Base-by-base conservation (phyloP, 2,113 vertebrate species). In the Bagarius yarrelli region DNA sequence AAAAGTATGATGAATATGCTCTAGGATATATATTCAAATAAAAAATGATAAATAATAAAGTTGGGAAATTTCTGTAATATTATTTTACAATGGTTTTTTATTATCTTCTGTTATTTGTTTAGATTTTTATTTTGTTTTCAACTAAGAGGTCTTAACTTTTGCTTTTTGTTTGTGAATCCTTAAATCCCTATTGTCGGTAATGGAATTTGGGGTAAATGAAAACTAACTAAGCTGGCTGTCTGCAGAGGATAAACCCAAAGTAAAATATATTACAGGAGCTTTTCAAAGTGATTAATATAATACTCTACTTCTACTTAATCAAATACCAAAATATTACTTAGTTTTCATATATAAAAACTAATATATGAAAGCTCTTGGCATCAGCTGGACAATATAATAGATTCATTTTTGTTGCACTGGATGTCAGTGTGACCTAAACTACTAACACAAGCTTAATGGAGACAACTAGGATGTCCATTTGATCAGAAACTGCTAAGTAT, bases 401-500 rank as follows among this genome's bases (percentile, higher is more conserved):
- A 30, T 15, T 14, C 27, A 14, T 3, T 21, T 70, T 6, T 57
- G 27, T 47, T 69, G 77, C 63, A 55, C 14, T 69, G 66, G 23
- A 71, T 50, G 40, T 15, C 44, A 70, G 25, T 18, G 8, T 70
- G n/a, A 60, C 40, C 23, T 36, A 9, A 44, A 52, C 8, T 18
- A 25, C 21, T 18, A 76, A 44, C 55, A 16, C 23, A 52, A 75
- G 50, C 50, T 25, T 75, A 16, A 75, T 25, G 36, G 36, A 47
- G 72, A 76, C 52, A 76, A 81, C 76, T 81, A 76, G 81, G 72
- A 77, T 70, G 73, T 76, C 52, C 52, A 59, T 55, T 59, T 4
- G 5, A 56, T 50, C 67, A 60, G 56, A 70, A 82, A 82, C 60
- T 82, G 81, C 73, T 82, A 73, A 82, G 73, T 60, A 36, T 57